These are phyloP conservation scores for Agriotes lineatus DNA, from an alignment of 2,888 invertebrate species.

Conservation along the genomic window DNA sequence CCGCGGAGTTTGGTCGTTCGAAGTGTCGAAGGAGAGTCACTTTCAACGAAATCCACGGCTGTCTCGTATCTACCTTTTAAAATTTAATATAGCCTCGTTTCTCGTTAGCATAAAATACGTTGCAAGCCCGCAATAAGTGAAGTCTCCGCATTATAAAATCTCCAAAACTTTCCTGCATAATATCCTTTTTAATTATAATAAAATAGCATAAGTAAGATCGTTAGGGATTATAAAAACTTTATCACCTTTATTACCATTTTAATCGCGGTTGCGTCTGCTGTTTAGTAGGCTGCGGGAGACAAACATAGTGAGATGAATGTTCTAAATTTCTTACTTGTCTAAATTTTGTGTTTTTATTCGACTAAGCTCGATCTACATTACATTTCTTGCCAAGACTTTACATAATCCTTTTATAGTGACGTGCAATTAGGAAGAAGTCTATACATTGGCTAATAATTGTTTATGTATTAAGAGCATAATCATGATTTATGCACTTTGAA, in stretches of 20 bases:
- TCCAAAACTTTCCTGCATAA: constrained; percentile 37
- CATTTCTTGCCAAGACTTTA: no score
- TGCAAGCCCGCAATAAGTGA: constrained; percentile 33
- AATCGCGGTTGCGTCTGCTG: constrained; percentile 21
- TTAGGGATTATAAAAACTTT: constrained; percentile 40
- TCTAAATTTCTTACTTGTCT: constrained; percentile 14
- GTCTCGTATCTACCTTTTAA: constrained; percentile 3
- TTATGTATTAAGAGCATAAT: no score
- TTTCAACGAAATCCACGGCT: not conserved
- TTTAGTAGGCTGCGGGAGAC: constrained; percentile 20
- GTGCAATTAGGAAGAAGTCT: no score
- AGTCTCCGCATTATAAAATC: constrained; percentile 38
- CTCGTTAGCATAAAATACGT: constrained; percentile 39
- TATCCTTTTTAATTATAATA: constrained; percentile 41
- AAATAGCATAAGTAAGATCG: constrained; percentile 39
- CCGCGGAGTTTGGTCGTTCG: not conserved
- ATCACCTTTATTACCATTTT: constrained; percentile 38
- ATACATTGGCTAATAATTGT: no score
- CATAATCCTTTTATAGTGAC: no score
- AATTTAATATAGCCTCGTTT: constrained; percentile 36
- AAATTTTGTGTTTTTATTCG: no score
- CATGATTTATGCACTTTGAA: no score
- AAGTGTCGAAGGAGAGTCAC: not conserved
- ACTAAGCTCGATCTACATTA: no score
- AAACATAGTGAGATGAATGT: constrained; percentile 11